Evolutionary conservation across 2,888 invertebrate genomes (phyloP).

Genomic region (Tachina grossa): DNA sequence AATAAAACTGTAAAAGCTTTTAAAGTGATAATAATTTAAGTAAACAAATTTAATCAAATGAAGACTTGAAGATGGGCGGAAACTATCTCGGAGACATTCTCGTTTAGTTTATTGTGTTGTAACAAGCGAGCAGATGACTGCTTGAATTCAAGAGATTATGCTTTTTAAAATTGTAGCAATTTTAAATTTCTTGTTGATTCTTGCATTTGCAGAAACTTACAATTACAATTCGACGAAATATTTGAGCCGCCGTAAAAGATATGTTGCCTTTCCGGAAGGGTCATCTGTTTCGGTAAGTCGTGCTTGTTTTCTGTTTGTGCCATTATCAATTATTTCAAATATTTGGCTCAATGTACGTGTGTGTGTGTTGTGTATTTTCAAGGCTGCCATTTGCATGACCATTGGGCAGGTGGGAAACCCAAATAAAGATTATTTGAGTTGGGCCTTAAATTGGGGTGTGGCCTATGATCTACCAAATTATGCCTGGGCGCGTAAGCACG

Average conservation of each 20-base stretch:
- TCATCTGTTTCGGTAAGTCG: slow-evolving; percentile 84
- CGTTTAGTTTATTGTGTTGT: slow-evolving; percentile 7
- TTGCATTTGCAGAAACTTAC: not conserved
- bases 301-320: too few species aligned
- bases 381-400: slow-evolving; percentile 86
- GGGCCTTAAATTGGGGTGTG: slow-evolving; percentile 88
- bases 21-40: slow-evolving; percentile 65
- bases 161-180: slow-evolving; percentile 13
- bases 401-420: slow-evolving; percentile 85
- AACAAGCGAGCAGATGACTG: not conserved
- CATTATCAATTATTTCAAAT: not conserved
- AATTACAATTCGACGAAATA: slow-evolving; percentile 37
- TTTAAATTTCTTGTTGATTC: slow-evolving; percentile 2
- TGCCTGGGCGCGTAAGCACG: slow-evolving; percentile 83
- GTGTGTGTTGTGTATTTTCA: not conserved
- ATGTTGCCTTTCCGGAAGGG: slow-evolving; percentile 85
- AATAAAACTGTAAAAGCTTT: slow-evolving; percentile 63
- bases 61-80: not conserved
- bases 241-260: slow-evolving; percentile 81
- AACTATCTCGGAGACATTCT: not conserved
- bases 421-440: slow-evolving; percentile 85
- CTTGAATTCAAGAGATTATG: slow-evolving; percentile 16
- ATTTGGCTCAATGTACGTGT: not conserved
- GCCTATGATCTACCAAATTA: slow-evolving; percentile 86
- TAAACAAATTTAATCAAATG: slow-evolving; percentile 56